Base-by-base conservation (phyloP, 2,888 invertebrate species). In the Dasysyrphus albostriatus region DNA sequence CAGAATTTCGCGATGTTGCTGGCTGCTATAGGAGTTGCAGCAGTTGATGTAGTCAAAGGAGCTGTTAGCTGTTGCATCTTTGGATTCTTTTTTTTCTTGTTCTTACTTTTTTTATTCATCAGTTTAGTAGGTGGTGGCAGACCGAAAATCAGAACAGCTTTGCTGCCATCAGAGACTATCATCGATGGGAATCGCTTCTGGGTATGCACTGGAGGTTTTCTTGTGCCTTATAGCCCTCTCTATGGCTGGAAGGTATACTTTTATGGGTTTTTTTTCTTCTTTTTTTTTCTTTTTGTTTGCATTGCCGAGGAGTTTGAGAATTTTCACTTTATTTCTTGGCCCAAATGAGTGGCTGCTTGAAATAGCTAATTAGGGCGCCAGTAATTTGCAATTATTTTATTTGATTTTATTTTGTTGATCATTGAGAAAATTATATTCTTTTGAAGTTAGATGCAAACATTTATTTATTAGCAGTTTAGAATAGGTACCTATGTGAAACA, bases 361-460 rank as follows among this genome's bases (percentile, higher is more conserved):
- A 70, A 59, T 47, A 16, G 88, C 89, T 89, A 88, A 89, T 89
- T 89, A 88, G 89, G 88, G 89, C 89, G 89, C 89, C 89, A 88
- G 89, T 88, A 88, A 89, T 88, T 89, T 89, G 89, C 88, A 88
- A 88, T 88, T 69, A 51, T 69, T 54, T 69, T 39, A 69, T 51
- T 69, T 88, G 19, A 29, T 34, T 69, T 69, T 24, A 19, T 51
- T 37, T 69, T 37, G 51, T n/a, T 24, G 69, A 29, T 69, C 37
- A 24, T 24, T 54, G 16, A 9, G 34, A 67, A 49, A 58, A 47
- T 78, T 82, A 75, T 63, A 24, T 8, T 54, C 29, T n/a, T 34
- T 47, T 47, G 12, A 72, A 34, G 19, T 14, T 32, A 32, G n/a
- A n/a, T n/a, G n/a, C n/a, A n/a, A n/a, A n/a, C n/a, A n/a, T n/a